phyloP scores from a whole-genome alignment of 2,888 invertebrate species.

The Microplitis deprimator region DNA sequence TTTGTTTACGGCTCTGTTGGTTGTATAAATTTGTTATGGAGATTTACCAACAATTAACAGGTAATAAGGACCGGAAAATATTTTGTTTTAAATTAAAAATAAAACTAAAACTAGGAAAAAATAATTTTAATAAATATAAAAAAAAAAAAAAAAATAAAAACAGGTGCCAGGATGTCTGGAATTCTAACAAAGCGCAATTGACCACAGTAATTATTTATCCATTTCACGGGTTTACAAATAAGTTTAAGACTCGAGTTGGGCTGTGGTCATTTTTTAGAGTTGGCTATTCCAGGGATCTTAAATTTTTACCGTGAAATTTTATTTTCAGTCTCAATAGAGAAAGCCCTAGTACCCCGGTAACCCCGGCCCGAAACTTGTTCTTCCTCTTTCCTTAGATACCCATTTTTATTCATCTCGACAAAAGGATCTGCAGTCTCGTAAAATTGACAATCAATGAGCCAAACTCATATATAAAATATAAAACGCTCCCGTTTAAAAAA shows the following conservation, averaged over 20 bases:
- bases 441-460: slow-evolving; percentile 55
- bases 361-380: slow-evolving; percentile 25
- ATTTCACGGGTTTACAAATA: slow-evolving; percentile 53
- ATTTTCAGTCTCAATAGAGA: slow-evolving; percentile 37
- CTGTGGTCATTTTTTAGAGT: slow-evolving; percentile 45
- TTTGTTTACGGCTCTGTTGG: neutral
- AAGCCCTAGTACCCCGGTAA: slow-evolving; percentile 5
- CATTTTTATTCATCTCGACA: slow-evolving; percentile 39
- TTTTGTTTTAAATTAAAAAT: neutral
- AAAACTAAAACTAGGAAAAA: neutral
- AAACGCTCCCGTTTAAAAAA: slow-evolving; percentile 43
- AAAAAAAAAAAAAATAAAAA: slow-evolving; percentile 43
- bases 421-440: slow-evolving; percentile 48
- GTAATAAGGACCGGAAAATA: neutral
- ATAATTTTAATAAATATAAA: neutral
- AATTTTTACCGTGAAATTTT: slow-evolving; percentile 48
- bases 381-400: slow-evolving; percentile 38
- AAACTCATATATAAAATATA: slow-evolving; percentile 35
- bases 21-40: neutral
- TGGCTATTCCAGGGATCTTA: slow-evolving; percentile 16
- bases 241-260: slow-evolving; percentile 2
- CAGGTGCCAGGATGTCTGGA: slow-evolving; percentile 65
- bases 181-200: slow-evolving; percentile 56
- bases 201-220: slow-evolving; percentile 57
- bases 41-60: too few species aligned